Percentiles rank a stretch among this genome's conserved stretches.
These are phyloP conservation scores for Anolis apletophallus DNA, from an alignment of 2,797 vertebrate species.

Conservation along the genomic window DNA sequence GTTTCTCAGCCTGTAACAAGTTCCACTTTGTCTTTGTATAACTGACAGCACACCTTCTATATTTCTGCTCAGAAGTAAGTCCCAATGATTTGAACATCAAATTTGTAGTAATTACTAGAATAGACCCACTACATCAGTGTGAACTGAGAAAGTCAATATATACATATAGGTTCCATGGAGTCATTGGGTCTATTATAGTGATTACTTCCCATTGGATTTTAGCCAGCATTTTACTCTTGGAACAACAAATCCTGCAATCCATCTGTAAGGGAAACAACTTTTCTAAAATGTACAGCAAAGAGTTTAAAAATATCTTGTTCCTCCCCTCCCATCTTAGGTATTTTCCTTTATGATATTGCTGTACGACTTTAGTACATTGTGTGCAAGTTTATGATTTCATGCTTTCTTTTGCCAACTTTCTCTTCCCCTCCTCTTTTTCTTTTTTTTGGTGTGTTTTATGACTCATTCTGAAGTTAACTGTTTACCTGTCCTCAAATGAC, in stretches of 20 bases:
- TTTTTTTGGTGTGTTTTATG: conserved; percentile 51
- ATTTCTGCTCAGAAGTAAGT: not conserved
- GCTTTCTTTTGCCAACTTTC: conserved; percentile 44
- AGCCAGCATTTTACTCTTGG: conserved; percentile 8
- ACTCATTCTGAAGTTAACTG: conserved; percentile 44
- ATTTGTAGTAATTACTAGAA: too few species aligned
- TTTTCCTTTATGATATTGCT: conserved; percentile 41
- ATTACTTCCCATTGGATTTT: too few species aligned
- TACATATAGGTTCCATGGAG: too few species aligned
- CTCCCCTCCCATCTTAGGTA: conserved; percentile 33
- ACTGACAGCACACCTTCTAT: not conserved
- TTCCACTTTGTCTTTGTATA: not conserved
- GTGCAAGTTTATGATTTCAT: conserved; percentile 24
- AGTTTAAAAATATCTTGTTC: not conserved
- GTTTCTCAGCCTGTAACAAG: not conserved
- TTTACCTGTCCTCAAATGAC: conserved; percentile 47
- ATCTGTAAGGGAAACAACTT: not conserved
- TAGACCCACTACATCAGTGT: too few species aligned
- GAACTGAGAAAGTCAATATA: too few species aligned
- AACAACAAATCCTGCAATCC: not conserved
- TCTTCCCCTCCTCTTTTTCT: conserved; percentile 21
- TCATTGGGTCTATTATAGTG: too few species aligned
- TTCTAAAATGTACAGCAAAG: not conserved
- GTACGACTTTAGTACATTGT: not conserved
- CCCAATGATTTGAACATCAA: not conserved